Conservation (phyloP, 1,140 invertebrate genomes). For the Triops cancriformis region DNA sequence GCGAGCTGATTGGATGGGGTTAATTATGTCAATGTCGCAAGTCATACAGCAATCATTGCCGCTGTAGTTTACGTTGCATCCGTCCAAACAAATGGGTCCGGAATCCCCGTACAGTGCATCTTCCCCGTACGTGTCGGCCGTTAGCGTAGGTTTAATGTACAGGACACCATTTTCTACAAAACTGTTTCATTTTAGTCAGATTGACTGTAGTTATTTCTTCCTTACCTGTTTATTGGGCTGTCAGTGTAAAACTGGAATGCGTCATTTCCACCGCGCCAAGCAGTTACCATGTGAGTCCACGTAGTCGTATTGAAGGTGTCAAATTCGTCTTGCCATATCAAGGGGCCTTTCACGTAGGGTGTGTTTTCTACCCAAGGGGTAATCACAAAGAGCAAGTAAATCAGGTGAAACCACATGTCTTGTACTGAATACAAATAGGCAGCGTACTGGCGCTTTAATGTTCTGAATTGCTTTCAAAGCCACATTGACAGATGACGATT, state of each 20-base stretch:
- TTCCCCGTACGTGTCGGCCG: constrained; percentile 38
- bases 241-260: constrained; percentile 34
- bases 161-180: constrained; percentile 39
- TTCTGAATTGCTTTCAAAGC: no score
- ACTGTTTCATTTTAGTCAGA: constrained; percentile 16
- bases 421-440: background rate
- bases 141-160: constrained; percentile 39
- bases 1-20: constrained; percentile 40
- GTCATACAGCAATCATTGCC: constrained; percentile 7
- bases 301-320: constrained; percentile 27
- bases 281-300: constrained; percentile 32
- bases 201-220: background rate
- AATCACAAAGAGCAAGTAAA: background rate
- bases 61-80: constrained; percentile 20
- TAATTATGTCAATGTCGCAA: constrained; percentile 40
- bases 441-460: no score
- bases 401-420: background rate
- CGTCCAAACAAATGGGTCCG: constrained; percentile 33
- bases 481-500: no score
- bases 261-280: constrained; percentile 30
- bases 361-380: background rate
- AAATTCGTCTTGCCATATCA: constrained; percentile 30
- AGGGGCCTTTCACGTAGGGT: background rate
- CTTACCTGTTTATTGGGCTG: constrained; percentile 31
- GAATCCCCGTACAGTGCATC: constrained; percentile 37